phyloP scores from a whole-genome alignment of 2,113 vertebrate genomes.

The Circaetus cinerascens region DNA sequence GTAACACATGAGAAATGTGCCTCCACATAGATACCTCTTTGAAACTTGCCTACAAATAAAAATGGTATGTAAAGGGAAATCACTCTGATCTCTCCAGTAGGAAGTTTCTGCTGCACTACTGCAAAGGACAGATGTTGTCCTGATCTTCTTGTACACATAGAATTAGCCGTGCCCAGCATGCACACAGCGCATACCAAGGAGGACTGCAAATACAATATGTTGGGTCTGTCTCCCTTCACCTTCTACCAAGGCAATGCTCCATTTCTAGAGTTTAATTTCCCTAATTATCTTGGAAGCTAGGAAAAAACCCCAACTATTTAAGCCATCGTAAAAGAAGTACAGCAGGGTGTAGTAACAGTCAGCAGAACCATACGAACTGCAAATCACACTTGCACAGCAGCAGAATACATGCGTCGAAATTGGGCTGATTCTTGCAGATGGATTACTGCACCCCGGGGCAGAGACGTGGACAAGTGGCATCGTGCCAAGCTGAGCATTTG shows the following conservation, averaged over 20 bases:
- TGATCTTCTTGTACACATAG: neutral
- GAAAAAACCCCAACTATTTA: neutral
- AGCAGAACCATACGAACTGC: neutral
- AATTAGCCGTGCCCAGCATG: neutral
- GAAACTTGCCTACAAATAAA: neutral
- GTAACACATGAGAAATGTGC: rapidly evolving
- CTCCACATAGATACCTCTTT: neutral
- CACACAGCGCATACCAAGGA: neutral
- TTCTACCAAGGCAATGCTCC: neutral
- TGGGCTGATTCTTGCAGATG: neutral
- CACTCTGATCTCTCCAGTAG: rapidly evolving
- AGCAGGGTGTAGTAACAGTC: neutral
- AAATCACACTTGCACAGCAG: neutral
- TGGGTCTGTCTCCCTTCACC: neutral
- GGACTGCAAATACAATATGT: neutral
- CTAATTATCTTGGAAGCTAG: neutral
- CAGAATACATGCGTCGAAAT: neutral
- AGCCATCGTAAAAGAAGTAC: neutral
- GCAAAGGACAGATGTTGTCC: neutral
- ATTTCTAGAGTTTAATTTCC: neutral
- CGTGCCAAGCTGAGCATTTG: neutral
- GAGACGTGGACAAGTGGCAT: neutral
- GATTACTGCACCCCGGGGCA: neutral
- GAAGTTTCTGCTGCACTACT: neutral
- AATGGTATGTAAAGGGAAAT: neutral